Evolutionary conservation across 2,797 vertebrate genomes (phyloP).

Genomic region (Falco rusticolus): DNA sequence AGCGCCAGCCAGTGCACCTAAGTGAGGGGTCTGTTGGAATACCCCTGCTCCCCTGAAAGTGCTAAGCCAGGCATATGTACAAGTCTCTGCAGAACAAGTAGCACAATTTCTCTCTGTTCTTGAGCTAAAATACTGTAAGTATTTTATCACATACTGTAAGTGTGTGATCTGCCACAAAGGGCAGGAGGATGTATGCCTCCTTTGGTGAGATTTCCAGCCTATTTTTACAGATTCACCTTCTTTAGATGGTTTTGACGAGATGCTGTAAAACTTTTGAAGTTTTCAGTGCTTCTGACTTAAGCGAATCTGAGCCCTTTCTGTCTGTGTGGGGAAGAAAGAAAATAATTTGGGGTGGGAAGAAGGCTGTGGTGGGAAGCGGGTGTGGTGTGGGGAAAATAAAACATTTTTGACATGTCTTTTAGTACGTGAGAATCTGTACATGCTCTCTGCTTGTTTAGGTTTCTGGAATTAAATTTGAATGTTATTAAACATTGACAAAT

Average conservation of each 20-base stretch:
- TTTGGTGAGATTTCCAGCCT: not conserved
- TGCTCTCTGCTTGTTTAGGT: not conserved
- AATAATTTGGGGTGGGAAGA: not conserved
- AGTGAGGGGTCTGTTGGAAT: not conserved
- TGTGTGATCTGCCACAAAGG: not conserved
- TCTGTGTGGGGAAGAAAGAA: not conserved
- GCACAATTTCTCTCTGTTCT: not conserved
- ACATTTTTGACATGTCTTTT: not conserved
- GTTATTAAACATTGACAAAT: not conserved
- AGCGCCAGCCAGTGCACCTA: not conserved
- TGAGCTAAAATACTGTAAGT: not conserved
- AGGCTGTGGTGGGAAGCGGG: not conserved
- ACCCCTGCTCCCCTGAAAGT: not conserved
- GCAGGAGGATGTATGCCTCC: not conserved
- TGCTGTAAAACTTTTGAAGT: not conserved
- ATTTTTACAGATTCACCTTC: not conserved
- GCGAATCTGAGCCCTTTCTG: not conserved
- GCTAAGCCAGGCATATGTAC: rapidly evolving
- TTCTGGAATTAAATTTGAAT: not conserved
- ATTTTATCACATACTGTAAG: not conserved
- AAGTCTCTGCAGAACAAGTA: not conserved
- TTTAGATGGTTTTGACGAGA: not conserved
- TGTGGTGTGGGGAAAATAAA: not conserved
- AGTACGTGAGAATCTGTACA: not conserved
- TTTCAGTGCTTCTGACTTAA: not conserved